phyloP scores from a whole-genome alignment of 1,140 invertebrate genomes.

The Drosophila ironensis region DNA sequence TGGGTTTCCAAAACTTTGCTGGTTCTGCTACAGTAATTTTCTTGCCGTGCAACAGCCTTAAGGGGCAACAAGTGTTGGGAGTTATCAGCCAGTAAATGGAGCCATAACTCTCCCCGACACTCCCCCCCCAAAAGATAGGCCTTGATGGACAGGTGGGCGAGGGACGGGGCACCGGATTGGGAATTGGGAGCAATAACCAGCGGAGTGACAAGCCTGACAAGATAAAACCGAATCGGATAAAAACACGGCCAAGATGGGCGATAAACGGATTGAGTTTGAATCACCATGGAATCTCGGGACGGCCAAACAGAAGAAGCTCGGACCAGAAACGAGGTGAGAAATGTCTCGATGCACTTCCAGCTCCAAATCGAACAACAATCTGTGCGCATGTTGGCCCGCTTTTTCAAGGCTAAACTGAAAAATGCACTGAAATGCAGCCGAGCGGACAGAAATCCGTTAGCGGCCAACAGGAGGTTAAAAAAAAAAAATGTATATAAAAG shows the following conservation, averaged over 20 bases:
- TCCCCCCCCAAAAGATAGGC: slow-evolving; percentile 5
- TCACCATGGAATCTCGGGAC: background rate
- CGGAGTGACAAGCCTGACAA: slow-evolving; percentile 35
- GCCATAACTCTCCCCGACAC: background rate
- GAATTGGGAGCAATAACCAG: slow-evolving; percentile 27
- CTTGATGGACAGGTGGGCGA: slow-evolving; percentile 22
- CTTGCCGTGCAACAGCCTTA: background rate
- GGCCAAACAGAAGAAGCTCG: background rate
- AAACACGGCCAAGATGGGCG: slow-evolving; percentile 40
- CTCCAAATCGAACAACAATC: slow-evolving; percentile 36
- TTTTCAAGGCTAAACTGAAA: slow-evolving; percentile 35
- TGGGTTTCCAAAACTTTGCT: too few species aligned
- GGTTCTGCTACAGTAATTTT: too few species aligned
- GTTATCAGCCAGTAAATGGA: slow-evolving; percentile 15
- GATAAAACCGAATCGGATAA: slow-evolving; percentile 26
- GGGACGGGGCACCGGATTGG: background rate
- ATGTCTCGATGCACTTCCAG: slow-evolving; percentile 27
- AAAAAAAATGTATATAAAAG: background rate
- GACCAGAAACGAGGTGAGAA: slow-evolving; percentile 42
- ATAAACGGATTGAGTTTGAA: background rate
- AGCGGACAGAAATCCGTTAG: slow-evolving; percentile 34
- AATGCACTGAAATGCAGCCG: slow-evolving; percentile 18
- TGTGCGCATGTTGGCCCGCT: background rate
- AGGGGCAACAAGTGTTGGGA: background rate
- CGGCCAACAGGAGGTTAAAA: background rate